Base-by-base conservation (phyloP, 2,888 invertebrate genomes). In the Zeuzera pyrina region DNA sequence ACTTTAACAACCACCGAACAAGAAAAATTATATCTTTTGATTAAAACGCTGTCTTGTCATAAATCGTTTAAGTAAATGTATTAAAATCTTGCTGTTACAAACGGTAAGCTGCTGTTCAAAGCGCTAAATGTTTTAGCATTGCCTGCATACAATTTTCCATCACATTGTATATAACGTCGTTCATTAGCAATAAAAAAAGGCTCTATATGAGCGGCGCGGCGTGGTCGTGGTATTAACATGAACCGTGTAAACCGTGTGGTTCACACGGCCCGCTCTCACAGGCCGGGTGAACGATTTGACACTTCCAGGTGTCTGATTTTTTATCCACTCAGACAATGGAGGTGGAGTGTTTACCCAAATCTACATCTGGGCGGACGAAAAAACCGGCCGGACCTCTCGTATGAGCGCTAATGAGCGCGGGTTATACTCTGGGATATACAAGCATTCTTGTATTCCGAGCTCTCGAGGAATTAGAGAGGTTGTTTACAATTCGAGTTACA, bases 261-360 rank as follows among this genome's bases (percentile, higher is more conserved):
- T 78, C 77, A 73, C 78, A 78, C 78, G 77, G 62, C 41, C 52
- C 65, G 61, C 62, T 65, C 70, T 61, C 72, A 65, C 68, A 65
- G 66, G 41, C 60, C 53, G 65, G 69, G 77, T 76, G 81, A 81
- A 81, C 78, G 77, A 71, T 81, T 79, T 81, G 79, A 81, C 81
- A 83, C 81, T 66, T 81, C 79, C 81, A 83, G 83, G 81, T 83
- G 81, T 79, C 66, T 68, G 50, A 64, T 76, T 83, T 83, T 83
- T 83, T 79, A 69, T 64, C 43, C 47, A 39, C 45, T 45, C 63
- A 57, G 58, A 76, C 77, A 74, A 78, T 68, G 57, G 66, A 47
- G 50, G 61, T 56, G 64, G 51, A 43, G 50, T 71, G 65, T 73
- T 77, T 81, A 57, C 69, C 62, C 66, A 69, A 61, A 66, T 65